Percentiles rank a stretch among this genome's conserved stretches.
phyloP scores from a whole-genome alignment of 30 jellyfish, hydroid and myxozoan species.

The Turritopsis rubra region DNA sequence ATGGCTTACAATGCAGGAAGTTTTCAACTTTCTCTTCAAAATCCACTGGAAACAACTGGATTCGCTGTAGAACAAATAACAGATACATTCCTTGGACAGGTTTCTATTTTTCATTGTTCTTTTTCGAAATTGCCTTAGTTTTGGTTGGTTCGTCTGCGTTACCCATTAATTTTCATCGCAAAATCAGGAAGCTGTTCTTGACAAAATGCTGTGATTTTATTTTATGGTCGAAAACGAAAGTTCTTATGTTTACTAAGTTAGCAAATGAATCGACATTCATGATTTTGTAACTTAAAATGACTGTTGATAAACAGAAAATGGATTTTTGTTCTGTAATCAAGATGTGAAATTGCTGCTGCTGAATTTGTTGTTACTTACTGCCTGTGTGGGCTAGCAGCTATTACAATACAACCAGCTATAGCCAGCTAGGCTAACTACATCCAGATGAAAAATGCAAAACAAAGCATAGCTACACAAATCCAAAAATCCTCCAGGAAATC shows the following conservation, averaged over 20 bases:
- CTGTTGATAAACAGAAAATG: background rate
- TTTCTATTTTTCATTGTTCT: background rate
- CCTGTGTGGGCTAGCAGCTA: too few species aligned
- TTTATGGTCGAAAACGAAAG: slow-evolving; percentile 11
- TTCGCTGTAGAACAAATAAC: slow-evolving; percentile 30
- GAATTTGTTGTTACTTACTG: too few species aligned
- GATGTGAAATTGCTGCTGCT: too few species aligned
- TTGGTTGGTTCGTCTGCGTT: background rate
- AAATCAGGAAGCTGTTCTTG: slow-evolving; percentile 18
- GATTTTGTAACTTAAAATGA: too few species aligned
- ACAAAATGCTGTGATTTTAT: background rate
- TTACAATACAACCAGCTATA: too few species aligned
- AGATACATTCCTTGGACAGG: slow-evolving; percentile 30
- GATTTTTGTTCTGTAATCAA: too few species aligned
- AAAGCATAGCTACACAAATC: too few species aligned
- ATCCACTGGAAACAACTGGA: slow-evolving; percentile 24
- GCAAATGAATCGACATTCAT: background rate
- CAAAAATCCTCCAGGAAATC: too few species aligned
- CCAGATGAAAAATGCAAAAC: too few species aligned
- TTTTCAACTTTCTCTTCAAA: slow-evolving; percentile 20
- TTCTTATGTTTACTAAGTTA: background rate
- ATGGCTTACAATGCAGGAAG: slow-evolving; percentile 29
- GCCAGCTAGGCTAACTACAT: too few species aligned
- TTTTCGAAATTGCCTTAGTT: background rate
- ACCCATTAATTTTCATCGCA: background rate